Base-by-base conservation (phyloP, 2,888 invertebrate species). In the Pinctada fucata region DNA sequence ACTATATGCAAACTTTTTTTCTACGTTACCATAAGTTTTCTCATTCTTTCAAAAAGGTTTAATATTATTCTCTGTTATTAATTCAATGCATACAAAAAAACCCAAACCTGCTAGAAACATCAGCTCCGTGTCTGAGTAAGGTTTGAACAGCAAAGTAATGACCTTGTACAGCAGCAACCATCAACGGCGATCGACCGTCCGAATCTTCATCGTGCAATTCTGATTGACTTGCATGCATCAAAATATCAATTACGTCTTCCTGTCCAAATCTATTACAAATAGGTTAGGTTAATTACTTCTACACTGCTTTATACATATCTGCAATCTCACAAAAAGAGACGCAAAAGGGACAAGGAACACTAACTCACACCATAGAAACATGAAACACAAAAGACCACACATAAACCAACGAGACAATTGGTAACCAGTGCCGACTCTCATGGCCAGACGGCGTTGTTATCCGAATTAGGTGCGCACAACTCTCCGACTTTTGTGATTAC, bases 151-250 rank as follows among this genome's bases (percentile, higher is more conserved):
- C 80, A 72, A 79, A 83, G 67, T 76, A 79, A 51, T 84, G 76
- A 5, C 84, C 86, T 71, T 68, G 77, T n/a, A 81, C 72, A 67
- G 82, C 84, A 1, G 84, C 84, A 49, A 84, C 50, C 83, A 84
- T 84, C n/a, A 86, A 79, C 1, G 86, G 86, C 8, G 86, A 84
- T 8, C 81, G 76, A 0, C 86, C 86, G 74, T 86, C 86, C 77
- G 81, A 80, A 72, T 86, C 84, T 3, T 81, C 83, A 75, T 86
- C 86, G 74, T 86, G 84, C 8, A 82, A 75, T 72, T 86, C 84
- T 47, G 84, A 79, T 68, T 80, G 78, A 76, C 86, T 86, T 16
- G 79, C 76, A n/a, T 82, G 80, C 45, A 83, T 72, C 31, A 83
- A 79, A 10, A 78, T 82, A 66, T 86, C 86, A 45, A 86, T 79